Evolutionary conservation across 2,888 invertebrate species (phyloP), one percentile per base, ranked within the genome.

Genomic region (Agrochola circellaris): DNA sequence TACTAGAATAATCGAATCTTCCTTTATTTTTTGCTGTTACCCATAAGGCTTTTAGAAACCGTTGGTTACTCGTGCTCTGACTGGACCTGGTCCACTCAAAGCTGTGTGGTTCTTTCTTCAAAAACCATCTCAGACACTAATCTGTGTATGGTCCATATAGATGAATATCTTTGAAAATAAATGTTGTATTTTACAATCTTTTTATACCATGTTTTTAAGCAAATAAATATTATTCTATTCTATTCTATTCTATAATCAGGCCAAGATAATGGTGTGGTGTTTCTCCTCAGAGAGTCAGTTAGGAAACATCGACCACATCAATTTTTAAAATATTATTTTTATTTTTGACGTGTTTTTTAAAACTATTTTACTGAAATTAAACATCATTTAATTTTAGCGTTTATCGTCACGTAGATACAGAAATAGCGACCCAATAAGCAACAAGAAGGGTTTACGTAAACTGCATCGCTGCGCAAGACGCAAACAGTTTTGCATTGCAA

Each of bases 401-500:
- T 51, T 23, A 26, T 30, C 26, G 23, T 30, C 71, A 11, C n/a
- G 30, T 30, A 20, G 8, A 17, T 42, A 20, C 30, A 42, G 23
- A 26, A 48, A 26, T 56, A 26, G 6, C 38, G 9, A 11, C 45
- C 34, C 56, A 56, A 64, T n/a, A 30, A 45, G 58, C 70, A 69
- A 71, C 71, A 60, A 73, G 79, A 72, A 68, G 60, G 67, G 20
- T 69, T 83, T 72, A 61, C 60, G 64, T 69, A 30, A 69, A 74
- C 86, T 48, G 70, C 69, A 74, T 61, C n/a, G 72, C 70, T 65
- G 30, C 11, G 60, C 72, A 80, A 84, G 77, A 76, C 64, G 74
- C 73, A 62, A 77, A 79, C 87, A 76, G 70, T 73, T 87, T 88
- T 77, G 89, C 80, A 88, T 76, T 87, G 87, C 89, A 88, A 87